These are phyloP conservation scores for Lampris incognitus DNA, from an alignment of 2,113 vertebrate species.

Conservation along the genomic window DNA sequence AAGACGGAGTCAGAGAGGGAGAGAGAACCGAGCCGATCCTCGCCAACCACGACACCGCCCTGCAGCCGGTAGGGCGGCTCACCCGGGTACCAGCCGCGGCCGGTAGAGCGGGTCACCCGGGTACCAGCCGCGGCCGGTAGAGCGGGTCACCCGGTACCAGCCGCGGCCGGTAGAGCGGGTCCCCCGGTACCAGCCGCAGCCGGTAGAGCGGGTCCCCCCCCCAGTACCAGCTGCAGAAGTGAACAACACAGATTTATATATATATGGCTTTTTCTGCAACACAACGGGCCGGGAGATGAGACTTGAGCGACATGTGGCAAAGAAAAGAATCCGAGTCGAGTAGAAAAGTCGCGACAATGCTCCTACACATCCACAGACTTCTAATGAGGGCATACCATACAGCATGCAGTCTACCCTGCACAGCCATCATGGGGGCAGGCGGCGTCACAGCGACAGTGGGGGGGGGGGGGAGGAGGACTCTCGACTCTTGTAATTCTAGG, in stretches of 20 bases:
- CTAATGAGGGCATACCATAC: conserved; percentile 80
- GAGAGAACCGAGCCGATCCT: conserved; percentile 38
- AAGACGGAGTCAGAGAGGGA: conserved; percentile 23
- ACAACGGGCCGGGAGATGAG: conserved; percentile 31
- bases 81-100: not conserved
- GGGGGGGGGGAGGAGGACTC: conserved; percentile 67
- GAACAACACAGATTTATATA: conserved; percentile 36
- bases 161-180: not conserved
- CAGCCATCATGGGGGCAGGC: conserved; percentile 68
- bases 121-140: not conserved
- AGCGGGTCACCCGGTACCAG: not conserved
- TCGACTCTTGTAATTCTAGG: conserved; percentile 15
- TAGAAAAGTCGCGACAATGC: conserved; percentile 73
- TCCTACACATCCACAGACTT: conserved; percentile 78
- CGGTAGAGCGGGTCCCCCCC: not conserved
- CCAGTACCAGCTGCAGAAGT: not conserved
- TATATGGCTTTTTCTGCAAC: conserved; percentile 66
- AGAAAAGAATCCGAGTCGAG: conserved; percentile 63
- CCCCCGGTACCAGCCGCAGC: not conserved
- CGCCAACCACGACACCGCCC: conserved; percentile 34
- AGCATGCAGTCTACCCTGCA: conserved; percentile 80
- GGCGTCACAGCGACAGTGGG: conserved; percentile 71
- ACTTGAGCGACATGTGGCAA: conserved; percentile 66
- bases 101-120: not conserved
- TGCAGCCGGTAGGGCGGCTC: not conserved